These are phyloP conservation scores for Sinotaia quadrata DNA, from an alignment of 2,888 invertebrate genomes.

Conservation along the genomic window DNA sequence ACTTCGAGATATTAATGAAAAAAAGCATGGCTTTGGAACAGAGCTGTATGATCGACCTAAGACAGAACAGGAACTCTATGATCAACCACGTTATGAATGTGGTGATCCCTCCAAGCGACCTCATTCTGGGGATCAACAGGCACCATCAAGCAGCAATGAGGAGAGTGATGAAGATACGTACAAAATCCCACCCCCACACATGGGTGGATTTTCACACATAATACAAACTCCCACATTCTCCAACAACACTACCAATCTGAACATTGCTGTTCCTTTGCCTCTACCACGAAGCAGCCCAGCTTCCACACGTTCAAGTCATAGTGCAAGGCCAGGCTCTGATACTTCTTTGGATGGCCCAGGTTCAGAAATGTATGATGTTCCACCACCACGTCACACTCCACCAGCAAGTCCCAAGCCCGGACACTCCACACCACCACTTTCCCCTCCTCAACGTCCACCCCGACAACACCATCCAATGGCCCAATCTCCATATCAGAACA, in stretches of 20 bases:
- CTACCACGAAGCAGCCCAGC: conserved; percentile 51
- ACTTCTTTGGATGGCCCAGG: conserved; percentile 37
- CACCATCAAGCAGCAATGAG: conserved; percentile 11
- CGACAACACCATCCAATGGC: conserved; percentile 43
- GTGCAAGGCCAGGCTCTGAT: conserved; percentile 52
- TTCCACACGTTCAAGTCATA: conserved; percentile 52
- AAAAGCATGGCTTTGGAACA: not conserved
- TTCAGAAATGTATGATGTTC: conserved; percentile 56
- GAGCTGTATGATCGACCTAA: conserved; percentile 33
- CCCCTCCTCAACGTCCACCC: conserved; percentile 55
- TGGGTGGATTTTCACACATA: not conserved
- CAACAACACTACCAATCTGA: conserved; percentile 12
- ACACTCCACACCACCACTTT: not conserved
- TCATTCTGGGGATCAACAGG: not conserved
- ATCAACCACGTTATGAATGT: not conserved
- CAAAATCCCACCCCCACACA: conserved; percentile 37
- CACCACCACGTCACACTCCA: conserved; percentile 42
- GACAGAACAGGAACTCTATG: conserved; percentile 42
- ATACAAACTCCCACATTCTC: conserved; percentile 6
- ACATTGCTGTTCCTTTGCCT: conserved; percentile 38
- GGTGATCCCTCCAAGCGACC: not conserved
- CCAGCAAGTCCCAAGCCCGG: conserved; percentile 25
- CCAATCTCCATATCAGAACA: conserved; percentile 60
- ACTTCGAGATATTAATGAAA: not conserved
- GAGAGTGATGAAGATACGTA: conserved; percentile 29